Evolutionary conservation across 2,797 vertebrate species (phyloP), one percentile per base, ranked within the genome.

Genomic region (Rhinella marina): DNA sequence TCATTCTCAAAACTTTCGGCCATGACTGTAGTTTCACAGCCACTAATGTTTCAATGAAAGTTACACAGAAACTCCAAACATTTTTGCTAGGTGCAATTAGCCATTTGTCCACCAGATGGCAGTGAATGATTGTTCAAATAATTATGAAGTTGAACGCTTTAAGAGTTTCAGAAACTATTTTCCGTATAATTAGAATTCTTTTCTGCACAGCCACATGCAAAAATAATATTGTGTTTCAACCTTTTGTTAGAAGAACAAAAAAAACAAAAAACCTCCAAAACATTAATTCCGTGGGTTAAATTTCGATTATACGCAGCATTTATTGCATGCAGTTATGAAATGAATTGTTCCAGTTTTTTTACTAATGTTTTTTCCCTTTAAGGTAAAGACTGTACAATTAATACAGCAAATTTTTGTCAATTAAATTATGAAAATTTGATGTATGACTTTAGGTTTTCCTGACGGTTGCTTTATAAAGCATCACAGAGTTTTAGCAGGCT

Each of bases 151-250:
- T n/a, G 13, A 7, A 11, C 0, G 13, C 25, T 32, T 13, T 29
- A 10, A 84, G 21, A 84, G 27, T 57, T 75, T 75, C 7, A n/a
- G 12, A 75, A 73, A 75, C 21, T 48, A 84, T 48, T 84, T 75
- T 9, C 29, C 8, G 25, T 23, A 59, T 75, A 61, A 75, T 48
- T 61, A 56, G 68, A 75, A 48, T 84, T 83, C 7, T 72, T 16
- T 61, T 75, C 54, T 84, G 27, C 13, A 59, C 68, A 59, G 54
- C 27, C 10, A 72, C 41, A 41, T 70, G 64, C 19, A 29, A 56
- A 32, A 68, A 29, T 56, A 70, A 50, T 54, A 68, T 52, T 82
- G 23, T 6, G 27, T 25, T 56, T 54, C 25, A 84, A 59, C 50
- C 16, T 70, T 83, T 75, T 73, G 6, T n/a, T 12, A 4, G 12